Conservation (phyloP, 2,797 vertebrate species). For the Coregonus ussuriensis region DNA sequence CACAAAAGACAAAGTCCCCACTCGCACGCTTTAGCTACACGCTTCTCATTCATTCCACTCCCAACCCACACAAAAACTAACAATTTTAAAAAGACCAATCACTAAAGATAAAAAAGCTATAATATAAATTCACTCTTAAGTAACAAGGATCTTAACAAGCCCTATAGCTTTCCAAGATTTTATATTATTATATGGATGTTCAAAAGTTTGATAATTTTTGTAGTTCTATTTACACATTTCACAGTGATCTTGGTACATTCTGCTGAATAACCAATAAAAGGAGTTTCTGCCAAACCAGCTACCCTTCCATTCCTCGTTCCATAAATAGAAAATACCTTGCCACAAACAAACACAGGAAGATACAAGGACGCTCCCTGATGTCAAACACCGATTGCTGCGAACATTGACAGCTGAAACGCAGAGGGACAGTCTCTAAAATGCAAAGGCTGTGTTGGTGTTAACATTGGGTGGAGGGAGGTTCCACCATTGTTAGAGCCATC, state of each 20-base stretch:
- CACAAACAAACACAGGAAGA: not conserved
- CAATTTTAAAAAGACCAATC: not conserved
- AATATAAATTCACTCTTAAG: not conserved
- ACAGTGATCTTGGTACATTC: constrained; percentile 68
- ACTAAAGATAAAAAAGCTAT: not conserved
- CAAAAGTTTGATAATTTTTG: constrained; percentile 37
- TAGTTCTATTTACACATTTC: constrained; percentile 67
- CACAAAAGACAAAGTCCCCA: not conserved
- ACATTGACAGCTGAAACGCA: not conserved
- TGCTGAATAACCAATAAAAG: constrained; percentile 14
- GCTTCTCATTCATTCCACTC: not conserved
- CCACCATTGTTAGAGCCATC: not conserved
- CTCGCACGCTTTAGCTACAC: not conserved
- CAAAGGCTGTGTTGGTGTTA: not conserved
- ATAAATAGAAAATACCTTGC: constrained; percentile 17
- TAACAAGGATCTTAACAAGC: not conserved
- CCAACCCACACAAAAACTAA: not conserved
- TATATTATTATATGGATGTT: constrained; percentile 46
- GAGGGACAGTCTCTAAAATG: not conserved
- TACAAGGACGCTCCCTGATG: not conserved
- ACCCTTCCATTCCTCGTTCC: not conserved
- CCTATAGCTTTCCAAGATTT: constrained; percentile 49
- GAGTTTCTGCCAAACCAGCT: not conserved
- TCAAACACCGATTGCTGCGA: not conserved
- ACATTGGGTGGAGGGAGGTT: not conserved